These are phyloP conservation scores for Cephus spinipes DNA, from an alignment of 2,888 invertebrate species.

Conservation along the genomic window DNA sequence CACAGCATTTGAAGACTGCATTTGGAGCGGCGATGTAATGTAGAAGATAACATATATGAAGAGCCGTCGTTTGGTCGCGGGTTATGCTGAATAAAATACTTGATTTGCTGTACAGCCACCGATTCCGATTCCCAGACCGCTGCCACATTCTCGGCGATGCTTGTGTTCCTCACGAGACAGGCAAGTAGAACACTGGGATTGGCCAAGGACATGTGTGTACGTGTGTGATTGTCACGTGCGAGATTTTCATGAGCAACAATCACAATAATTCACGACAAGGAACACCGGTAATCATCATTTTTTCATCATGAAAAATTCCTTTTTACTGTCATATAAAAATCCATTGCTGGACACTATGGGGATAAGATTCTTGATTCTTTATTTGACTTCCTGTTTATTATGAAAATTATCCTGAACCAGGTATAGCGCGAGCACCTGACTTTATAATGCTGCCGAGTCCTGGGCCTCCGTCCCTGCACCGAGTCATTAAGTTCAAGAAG, in stretches of 20 bases:
- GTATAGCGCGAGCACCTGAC: conserved; percentile 15
- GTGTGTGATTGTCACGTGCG: too few species aligned
- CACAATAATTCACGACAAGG: too few species aligned
- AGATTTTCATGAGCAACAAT: too few species aligned
- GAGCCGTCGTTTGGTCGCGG: conserved; percentile 51
- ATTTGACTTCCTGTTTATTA: conserved; percentile 15
- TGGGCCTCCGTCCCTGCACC: neutral
- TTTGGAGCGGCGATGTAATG: conserved; percentile 58
- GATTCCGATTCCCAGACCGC: conserved; percentile 20
- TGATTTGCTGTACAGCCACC: conserved; percentile 54
- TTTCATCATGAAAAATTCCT: too few species aligned
- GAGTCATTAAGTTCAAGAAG: conserved; percentile 21
- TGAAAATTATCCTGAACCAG: conserved; percentile 14
- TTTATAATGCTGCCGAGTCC: neutral
- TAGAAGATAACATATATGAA: conserved; percentile 61
- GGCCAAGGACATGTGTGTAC: too few species aligned
- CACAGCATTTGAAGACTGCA: conserved; percentile 57
- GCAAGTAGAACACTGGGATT: neutral
- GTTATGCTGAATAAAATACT: conserved; percentile 58
- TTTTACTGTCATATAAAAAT: too few species aligned
- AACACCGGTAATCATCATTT: too few species aligned
- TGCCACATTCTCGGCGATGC: conserved; percentile 22
- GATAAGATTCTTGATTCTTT: too few species aligned
- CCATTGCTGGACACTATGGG: too few species aligned
- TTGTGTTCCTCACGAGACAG: neutral